These are phyloP conservation scores for Thera britannica DNA, from an alignment of 2,888 invertebrate genomes.

Conservation along the genomic window DNA sequence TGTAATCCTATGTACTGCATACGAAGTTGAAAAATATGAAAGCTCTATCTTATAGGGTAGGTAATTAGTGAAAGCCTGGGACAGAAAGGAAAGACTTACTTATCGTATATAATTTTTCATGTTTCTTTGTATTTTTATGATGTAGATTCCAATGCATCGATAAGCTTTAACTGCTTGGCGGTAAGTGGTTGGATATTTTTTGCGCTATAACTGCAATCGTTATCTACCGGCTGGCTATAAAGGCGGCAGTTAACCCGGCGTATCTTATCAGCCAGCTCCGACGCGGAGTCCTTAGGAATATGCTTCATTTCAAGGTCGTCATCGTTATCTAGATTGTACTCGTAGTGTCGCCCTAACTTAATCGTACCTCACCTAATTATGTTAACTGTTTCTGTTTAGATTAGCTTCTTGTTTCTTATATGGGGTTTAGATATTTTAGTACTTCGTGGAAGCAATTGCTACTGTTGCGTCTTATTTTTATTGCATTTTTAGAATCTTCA, in stretches of 20 bases:
- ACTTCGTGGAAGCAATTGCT: no score
- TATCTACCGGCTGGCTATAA: slow-evolving; percentile 1
- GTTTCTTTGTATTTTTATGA: not conserved
- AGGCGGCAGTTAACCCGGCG: not conserved
- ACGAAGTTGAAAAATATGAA: no score
- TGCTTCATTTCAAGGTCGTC: not conserved
- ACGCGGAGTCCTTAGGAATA: not conserved
- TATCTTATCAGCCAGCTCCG: not conserved
- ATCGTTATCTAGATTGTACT: not conserved
- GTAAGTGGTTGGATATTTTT: not conserved
- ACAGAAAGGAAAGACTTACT: not conserved
- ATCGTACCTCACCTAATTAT: no score
- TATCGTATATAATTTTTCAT: not conserved
- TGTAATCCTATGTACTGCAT: no score
- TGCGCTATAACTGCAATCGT: not conserved
- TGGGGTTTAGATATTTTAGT: no score
- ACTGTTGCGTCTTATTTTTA: no score
- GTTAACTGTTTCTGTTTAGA: no score
- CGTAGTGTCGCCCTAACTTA: no score
- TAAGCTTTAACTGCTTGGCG: not conserved
- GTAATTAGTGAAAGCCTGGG: no score
- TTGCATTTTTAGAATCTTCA: no score
- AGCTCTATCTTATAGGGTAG: no score
- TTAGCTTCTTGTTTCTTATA: no score
- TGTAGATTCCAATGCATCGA: not conserved